A percentile compares a stretch with the other conserved stretches of the same genome.
These are phyloP conservation scores for Typhlomys cinereus DNA, from an alignment of 2,113 vertebrate genomes.

Conservation along the genomic window DNA sequence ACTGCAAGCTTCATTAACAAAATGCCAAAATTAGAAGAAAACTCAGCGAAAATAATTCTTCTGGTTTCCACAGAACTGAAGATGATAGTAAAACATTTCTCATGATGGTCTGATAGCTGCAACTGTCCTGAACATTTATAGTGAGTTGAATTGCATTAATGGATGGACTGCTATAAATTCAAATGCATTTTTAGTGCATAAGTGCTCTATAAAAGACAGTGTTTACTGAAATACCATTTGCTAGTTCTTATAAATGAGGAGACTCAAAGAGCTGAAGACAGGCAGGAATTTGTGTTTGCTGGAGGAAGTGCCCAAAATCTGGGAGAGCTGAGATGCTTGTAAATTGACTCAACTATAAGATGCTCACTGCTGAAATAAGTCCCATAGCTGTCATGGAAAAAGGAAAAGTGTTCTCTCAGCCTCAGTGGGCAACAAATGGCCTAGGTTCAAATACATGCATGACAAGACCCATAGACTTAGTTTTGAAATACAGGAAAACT, in stretches of 20 bases:
- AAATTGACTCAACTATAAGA: neutral
- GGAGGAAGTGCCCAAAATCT: conserved; percentile 3
- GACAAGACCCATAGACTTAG: neutral
- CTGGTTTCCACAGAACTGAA: conserved; percentile 31
- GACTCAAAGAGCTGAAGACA: neutral
- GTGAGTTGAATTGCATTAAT: neutral
- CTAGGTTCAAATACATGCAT: neutral
- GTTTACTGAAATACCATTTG: conserved; percentile 1
- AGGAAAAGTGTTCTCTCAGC: neutral
- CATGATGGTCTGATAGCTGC: conserved; percentile 34
- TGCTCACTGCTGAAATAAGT: neutral
- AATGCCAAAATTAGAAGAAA: conserved; percentile 34
- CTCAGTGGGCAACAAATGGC: neutral
- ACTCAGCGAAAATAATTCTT: neutral
- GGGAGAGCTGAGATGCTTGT: neutral
- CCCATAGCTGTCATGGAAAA: neutral
- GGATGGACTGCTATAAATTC: conserved; percentile 30
- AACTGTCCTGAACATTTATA: conserved; percentile 43
- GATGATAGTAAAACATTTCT: conserved; percentile 34
- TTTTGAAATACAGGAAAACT: neutral
- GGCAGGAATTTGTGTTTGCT: conserved; percentile 10
- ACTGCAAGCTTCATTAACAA: conserved; percentile 66
- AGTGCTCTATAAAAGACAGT: neutral
- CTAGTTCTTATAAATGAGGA: neutral
- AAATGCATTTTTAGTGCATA: neutral